A percentile compares a stretch with the other conserved stretches of the same genome.
Conservation (phyloP, 1,140 invertebrate species). For the Arion vulgaris region DNA sequence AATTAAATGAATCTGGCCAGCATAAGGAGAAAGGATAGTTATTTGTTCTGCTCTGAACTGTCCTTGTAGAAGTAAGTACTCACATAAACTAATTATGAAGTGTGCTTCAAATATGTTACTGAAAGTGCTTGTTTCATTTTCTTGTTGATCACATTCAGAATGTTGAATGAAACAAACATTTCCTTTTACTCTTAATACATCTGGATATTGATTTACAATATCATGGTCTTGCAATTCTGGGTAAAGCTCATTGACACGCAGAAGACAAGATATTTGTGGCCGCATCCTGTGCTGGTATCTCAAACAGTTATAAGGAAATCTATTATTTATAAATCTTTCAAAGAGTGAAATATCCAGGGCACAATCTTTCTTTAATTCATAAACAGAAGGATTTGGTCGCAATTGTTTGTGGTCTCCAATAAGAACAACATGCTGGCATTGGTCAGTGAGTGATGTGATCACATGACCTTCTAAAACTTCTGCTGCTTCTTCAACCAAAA, state of each 20-base stretch:
- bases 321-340: conserved; percentile 70
- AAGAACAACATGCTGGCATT: conserved; percentile 81
- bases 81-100: conserved; percentile 58
- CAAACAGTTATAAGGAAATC: conserved; percentile 65
- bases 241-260: conserved; percentile 65
- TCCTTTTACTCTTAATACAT: conserved; percentile 65
- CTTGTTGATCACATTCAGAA: conserved; percentile 52
- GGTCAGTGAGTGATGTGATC: conserved; percentile 74
- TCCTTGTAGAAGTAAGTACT: conserved; percentile 68
- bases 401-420: conserved; percentile 73
- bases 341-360: conserved; percentile 72
- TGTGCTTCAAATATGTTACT: conserved; percentile 66
- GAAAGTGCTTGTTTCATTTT: conserved; percentile 64
- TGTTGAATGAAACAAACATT: conserved; percentile 72
- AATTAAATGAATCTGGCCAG: conserved; percentile 64
- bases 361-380: conserved; percentile 66
- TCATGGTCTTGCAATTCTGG: conserved; percentile 64
- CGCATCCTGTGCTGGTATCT: conserved; percentile 73
- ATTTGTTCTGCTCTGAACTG: conserved; percentile 64
- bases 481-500: conserved; percentile 74
- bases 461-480: conserved; percentile 61
- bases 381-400: conserved; percentile 71
- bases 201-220: conserved; percentile 60
- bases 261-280: conserved; percentile 69
- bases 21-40: conserved; percentile 70